Base-by-base conservation (phyloP, 1,140 invertebrate genomes). In the Apis cerana region DNA sequence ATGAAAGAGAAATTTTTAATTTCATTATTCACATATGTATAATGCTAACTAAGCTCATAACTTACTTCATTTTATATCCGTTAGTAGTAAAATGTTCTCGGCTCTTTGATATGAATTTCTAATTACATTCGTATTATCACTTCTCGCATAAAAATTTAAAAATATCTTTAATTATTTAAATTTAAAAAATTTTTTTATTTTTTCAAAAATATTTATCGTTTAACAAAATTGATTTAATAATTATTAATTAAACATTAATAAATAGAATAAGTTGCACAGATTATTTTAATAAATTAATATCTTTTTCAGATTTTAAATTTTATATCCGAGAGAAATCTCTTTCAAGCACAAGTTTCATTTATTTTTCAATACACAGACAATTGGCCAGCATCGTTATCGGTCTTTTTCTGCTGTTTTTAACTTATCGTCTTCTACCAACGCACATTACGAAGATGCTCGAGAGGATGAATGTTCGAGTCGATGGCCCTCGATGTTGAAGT, bases 401-500 rank as follows among this genome's bases (percentile, higher is more conserved):
- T 82, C 52, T 65, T 69, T 87, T 71, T n/a, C 71, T 68, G 74
- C 50, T 83, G 68, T 50, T 84, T 87, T 84, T 86, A 78, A 80
- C 82, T 87, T 84, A 84, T 84, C 78, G 86, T 80, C 64, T 81
- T 78, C 85, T 61, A 77, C 64, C 65, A 61, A 80, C 68, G 79
- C 50, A 80, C 86, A 80, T 82, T 88, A 85, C 80, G 86, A 88
- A 88, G 72, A 83, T 88, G 83, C 86, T 77, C 56, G 87, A 80
- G 72, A 80, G 83, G 83, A 88, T 88, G 83, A 85, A 88, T 83
- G 83, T 85, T 85, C 72, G 68, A 88, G 68, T 85, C 77, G 87
- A 77, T 88, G 86, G 86, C 78, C 76, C 83, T 88, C 87, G 87
- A 88, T 85, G 83, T 43, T 88, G 71, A 88, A 88, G 87, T 85